phyloP scores from a whole-genome alignment of 2,888 invertebrate species.

The Fragum fragum region DNA sequence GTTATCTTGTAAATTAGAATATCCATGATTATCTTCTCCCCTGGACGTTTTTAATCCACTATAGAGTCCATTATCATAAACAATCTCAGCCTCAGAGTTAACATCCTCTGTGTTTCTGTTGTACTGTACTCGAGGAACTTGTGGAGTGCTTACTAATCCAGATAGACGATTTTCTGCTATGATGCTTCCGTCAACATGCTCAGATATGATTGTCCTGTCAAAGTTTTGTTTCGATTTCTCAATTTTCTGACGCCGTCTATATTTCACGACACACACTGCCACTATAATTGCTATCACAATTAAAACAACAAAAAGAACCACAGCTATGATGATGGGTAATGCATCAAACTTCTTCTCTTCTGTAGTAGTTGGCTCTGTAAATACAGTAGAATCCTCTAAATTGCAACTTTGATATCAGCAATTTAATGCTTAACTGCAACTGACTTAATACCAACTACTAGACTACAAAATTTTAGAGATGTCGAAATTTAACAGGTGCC shows the following conservation, averaged over 20 bases:
- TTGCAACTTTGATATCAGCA: too few relatives aligned
- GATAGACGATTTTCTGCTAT: conserved; percentile 42
- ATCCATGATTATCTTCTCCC: conserved; percentile 10
- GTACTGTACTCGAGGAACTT: conserved; percentile 40
- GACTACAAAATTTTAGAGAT: too few relatives aligned
- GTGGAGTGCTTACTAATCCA: conserved; percentile 41
- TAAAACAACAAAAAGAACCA: conserved; percentile 53
- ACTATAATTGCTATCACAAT: conserved; percentile 52
- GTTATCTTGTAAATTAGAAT: neutral
- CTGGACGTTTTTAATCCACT: neutral
- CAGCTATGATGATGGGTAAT: conserved; percentile 55
- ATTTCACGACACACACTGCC: conserved; percentile 14
- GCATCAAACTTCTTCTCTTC: conserved; percentile 44
- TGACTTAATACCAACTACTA: too few relatives aligned
- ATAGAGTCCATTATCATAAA: neutral
- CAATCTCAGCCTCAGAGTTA: neutral
- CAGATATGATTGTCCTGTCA: conserved; percentile 36
- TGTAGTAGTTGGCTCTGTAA: conserved; percentile 10
- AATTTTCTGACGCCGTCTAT: neutral
- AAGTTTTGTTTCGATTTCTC: conserved; percentile 38
- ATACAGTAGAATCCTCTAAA: too few relatives aligned
- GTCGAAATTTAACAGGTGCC: too few relatives aligned
- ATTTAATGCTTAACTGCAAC: too few relatives aligned
- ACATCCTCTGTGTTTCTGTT: conserved; percentile 7
- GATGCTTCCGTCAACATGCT: conserved; percentile 43